Evolutionary conservation across 2,888 invertebrate species (phyloP).

Genomic region (Acrobasis repandana): DNA sequence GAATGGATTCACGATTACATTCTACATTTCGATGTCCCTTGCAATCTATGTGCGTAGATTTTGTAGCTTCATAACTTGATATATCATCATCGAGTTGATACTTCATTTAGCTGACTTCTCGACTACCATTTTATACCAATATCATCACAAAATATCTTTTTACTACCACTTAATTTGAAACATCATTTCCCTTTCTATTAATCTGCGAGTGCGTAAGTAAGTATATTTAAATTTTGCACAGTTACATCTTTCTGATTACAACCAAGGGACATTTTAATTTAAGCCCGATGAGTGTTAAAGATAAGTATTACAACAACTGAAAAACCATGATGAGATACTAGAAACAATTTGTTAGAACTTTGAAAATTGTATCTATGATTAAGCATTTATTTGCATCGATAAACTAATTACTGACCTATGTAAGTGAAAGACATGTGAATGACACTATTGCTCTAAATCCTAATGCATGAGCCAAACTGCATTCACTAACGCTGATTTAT

Average conservation of each 20-base stretch:
- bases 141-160: neutral
- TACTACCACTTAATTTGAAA: too few species aligned
- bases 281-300: too few species aligned
- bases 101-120: neutral
- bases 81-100: constrained; percentile 27
- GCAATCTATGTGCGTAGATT: constrained; percentile 54
- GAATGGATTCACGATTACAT: constrained; percentile 63
- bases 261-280: too few species aligned
- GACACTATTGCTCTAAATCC: neutral
- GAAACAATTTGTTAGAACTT: neutral
- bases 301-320: neutral
- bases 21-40: constrained; percentile 62
- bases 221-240: too few species aligned
- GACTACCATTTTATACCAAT: neutral
- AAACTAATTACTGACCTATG: neutral
- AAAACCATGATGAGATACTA: neutral
- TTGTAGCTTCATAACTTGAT: constrained; percentile 38
- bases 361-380: neutral
- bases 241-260: too few species aligned
- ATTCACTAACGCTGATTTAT: constrained; percentile 10
- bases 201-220: too few species aligned
- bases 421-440: neutral
- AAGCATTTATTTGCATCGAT: neutral
- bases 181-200: too few species aligned
- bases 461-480: neutral